Base-by-base conservation (phyloP, 2,888 invertebrate genomes). In the Erannis defoliaria region DNA sequence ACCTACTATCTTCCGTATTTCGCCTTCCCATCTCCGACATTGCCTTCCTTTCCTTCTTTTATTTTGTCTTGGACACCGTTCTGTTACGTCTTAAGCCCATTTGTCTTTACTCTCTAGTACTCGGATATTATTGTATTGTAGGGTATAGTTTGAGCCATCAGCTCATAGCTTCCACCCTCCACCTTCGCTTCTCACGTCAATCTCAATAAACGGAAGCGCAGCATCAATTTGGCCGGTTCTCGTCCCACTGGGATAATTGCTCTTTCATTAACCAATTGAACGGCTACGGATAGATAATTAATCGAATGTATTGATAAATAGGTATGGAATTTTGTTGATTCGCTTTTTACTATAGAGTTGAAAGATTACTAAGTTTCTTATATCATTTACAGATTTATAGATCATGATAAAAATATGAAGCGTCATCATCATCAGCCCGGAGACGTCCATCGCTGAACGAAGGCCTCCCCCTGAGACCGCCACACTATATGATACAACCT, bases 191-290 rank as follows among this genome's bases (percentile, higher is more conserved):
- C 89, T 81, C 90, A 90, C 84, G 87, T 89, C 92, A 89, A 85
- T 93, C 89, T 84, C 80, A 86, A 91, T 90, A 83, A 80, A 72
- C 51, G 65, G 85, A 86, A 84, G 80, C 74, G 72, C 80, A 85
- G 81, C 84, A 72, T 76, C 81, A 84, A 84, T 86, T 83, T 62
- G 53, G 53, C 53, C 77, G 72, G 29, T 19, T 23, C 14, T 76
- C 76, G 75, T 80, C 80, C 84, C 80, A 80, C 83, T 26, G 19
- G 29, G 71, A 81, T 89, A 90, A 90, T 89, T 89, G 89, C 76
- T 79, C 72, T 81, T 71, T 86, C 82, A 86, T 90, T 89, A 88
- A 85, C 82, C 85, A 89, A 90, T 90, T 88, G 61, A 84, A 48
- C 56, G 50, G 14, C 48, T 78, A 73, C 74, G 50, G 49, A 35